Percentiles rank a stretch among this genome's conserved stretches.
Conservation (phyloP, 2,888 invertebrate species). For the Invenusta paracnida region DNA sequence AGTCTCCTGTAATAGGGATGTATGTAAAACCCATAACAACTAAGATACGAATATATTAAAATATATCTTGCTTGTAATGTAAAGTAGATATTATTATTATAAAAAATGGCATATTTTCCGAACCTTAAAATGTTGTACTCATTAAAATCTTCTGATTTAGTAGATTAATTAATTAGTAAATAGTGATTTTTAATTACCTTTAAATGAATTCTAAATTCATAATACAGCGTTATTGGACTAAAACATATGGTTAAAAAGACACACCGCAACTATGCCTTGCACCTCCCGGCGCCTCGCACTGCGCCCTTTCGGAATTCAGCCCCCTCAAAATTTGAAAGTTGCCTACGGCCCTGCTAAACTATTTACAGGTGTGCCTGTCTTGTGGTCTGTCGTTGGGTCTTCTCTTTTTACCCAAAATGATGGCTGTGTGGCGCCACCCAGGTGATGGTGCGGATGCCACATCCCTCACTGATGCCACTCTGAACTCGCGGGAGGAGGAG, state of each 20-base stretch:
- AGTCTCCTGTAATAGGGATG: no score
- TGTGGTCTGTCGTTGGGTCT: constrained; percentile 96
- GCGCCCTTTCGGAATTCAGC: neutral
- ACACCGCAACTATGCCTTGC: neutral
- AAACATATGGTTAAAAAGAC: neutral
- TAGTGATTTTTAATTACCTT: neutral
- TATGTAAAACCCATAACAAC: neutral
- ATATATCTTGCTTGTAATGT: neutral
- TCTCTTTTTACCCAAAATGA: constrained; percentile 89
- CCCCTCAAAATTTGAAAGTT: neutral
- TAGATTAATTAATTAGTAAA: neutral
- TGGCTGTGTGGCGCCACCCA: constrained; percentile 43
- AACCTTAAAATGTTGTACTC: neutral
- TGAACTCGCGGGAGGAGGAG: constrained; percentile 71
- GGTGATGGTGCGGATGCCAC: neutral
- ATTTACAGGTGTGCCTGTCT: constrained; percentile 69
- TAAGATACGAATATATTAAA: neutral
- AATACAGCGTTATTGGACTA: neutral
- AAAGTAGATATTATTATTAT: neutral
- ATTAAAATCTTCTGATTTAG: neutral
- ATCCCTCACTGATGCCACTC: constrained; percentile 30
- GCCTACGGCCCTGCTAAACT: neutral
- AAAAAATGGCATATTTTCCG: neutral
- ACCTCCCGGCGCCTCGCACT: neutral
- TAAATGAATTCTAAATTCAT: neutral